Evolutionary conservation across 2,888 invertebrate species (phyloP).

Genomic region (Peribatodes rhomboidaria): DNA sequence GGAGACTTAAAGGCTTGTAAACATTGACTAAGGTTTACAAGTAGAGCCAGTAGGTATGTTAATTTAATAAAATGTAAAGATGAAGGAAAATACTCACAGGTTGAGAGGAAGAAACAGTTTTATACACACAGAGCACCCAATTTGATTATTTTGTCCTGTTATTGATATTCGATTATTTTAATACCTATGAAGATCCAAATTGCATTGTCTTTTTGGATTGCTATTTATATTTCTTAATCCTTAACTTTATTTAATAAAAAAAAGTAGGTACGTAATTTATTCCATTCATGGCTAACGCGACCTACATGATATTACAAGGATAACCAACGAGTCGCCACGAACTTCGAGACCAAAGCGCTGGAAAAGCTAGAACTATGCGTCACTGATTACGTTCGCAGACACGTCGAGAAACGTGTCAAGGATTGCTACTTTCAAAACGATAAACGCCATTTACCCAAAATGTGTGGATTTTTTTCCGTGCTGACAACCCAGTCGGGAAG

Average conservation of each 20-base stretch:
- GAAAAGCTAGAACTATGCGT: conserved; percentile 69
- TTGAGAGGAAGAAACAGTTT: no score
- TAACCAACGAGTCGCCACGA: conserved; percentile 20
- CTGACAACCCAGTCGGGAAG: conserved; percentile 81
- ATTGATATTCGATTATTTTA: background rate
- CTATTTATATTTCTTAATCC: background rate
- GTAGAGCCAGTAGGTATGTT: no score
- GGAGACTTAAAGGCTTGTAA: background rate
- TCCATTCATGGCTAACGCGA: conserved; percentile 18
- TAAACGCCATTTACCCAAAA: conserved; percentile 55
- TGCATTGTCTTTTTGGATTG: background rate
- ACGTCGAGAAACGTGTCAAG: conserved; percentile 73
- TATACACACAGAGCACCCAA: no score
- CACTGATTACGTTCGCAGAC: conserved; percentile 56
- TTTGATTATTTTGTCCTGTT: no score
- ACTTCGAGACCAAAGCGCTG: conserved; percentile 51
- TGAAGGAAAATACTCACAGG: no score
- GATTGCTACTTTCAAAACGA: conserved; percentile 74
- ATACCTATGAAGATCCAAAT: no score
- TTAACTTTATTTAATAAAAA: background rate
- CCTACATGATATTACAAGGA: conserved; percentile 14
- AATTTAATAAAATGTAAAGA: no score
- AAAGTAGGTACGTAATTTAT: conserved; percentile 11
- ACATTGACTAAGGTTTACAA: no score
- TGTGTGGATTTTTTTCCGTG: conserved; percentile 58